phyloP scores from a whole-genome alignment of 2,797 vertebrate species.

The Dryobates pubescens region DNA sequence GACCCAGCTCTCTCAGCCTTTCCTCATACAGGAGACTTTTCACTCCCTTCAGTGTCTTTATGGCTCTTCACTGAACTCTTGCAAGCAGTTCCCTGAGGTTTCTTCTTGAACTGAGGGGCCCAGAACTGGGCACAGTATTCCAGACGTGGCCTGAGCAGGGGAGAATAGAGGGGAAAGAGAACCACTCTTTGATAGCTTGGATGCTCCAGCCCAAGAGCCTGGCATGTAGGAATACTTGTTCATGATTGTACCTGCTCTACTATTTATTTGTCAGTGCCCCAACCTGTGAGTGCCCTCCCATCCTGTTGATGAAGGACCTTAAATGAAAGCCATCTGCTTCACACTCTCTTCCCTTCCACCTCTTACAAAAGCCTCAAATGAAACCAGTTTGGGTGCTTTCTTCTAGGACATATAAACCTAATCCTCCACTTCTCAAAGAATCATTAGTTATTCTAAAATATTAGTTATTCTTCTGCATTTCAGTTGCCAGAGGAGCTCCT shows the following conservation, averaged over 20 bases:
- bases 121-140: too few species aligned
- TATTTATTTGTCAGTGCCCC: neutral
- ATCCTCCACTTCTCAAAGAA: neutral
- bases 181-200: neutral
- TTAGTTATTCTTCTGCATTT: constrained; percentile 26
- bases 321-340: neutral
- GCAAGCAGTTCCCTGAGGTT: too few species aligned
- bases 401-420: neutral
- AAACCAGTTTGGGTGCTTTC: neutral
- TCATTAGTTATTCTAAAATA: neutral
- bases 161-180: too few species aligned
- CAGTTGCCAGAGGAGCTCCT: constrained; percentile 6
- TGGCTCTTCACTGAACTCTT: too few species aligned
- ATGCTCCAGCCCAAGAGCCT: neutral
- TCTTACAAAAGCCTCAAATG: neutral
- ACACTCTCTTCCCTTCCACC: neutral
- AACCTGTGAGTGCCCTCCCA: neutral
- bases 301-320: neutral
- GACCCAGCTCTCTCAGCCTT: too few species aligned
- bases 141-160: too few species aligned
- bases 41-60: too few species aligned
- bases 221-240: neutral
- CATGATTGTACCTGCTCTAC: neutral
- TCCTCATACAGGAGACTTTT: too few species aligned
- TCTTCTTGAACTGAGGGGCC: too few species aligned